A percentile compares a stretch with the other conserved stretches of the same genome.
Evolutionary conservation across 2,113 vertebrate species (phyloP).

Genomic region (Crotalus horridus): DNA sequence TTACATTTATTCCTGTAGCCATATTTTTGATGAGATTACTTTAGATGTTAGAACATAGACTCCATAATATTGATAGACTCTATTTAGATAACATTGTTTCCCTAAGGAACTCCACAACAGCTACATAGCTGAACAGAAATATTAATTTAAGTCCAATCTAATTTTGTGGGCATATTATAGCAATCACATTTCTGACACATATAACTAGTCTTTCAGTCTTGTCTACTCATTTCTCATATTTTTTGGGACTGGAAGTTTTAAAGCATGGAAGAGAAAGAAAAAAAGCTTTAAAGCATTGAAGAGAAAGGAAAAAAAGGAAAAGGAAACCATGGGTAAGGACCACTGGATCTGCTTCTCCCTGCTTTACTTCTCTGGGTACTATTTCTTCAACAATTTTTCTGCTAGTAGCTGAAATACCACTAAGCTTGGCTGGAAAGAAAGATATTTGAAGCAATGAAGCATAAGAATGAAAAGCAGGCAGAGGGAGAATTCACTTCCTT

Average conservation of each 20-base stretch:
- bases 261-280: neutral
- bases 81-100: neutral
- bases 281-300: neutral
- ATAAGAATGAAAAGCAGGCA: neutral
- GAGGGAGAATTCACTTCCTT: neutral
- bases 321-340: neutral
- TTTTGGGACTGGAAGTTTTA: neutral
- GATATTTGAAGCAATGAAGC: neutral
- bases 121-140: neutral
- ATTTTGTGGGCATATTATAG: neutral
- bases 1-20: neutral
- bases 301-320: neutral
- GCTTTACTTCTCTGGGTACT: neutral
- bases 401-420: no score
- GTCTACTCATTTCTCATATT: neutral
- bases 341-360: neutral
- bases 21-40: neutral
- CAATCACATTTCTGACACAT: neutral
- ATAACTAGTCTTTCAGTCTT: neutral
- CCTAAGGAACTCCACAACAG: neutral
- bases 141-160: neutral
- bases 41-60: neutral
- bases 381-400: neutral
- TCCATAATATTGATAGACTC: neutral
- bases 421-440: neutral